Percentiles rank a stretch among this genome's conserved stretches.
phyloP scores from a whole-genome alignment of 2,888 invertebrate genomes.

The Drosophila paramelanica region DNA sequence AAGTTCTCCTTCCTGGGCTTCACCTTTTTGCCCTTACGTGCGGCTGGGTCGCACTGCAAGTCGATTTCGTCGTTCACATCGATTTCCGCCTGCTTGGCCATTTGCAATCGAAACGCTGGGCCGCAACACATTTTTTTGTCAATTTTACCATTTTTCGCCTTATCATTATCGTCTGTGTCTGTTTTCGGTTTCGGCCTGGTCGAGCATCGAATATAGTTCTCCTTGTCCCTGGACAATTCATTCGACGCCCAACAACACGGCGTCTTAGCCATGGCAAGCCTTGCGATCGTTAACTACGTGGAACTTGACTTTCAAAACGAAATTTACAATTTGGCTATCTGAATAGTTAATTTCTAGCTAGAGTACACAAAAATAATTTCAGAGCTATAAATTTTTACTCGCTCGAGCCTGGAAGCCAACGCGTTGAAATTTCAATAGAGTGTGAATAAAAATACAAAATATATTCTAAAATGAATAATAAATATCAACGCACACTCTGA shows the following conservation, averaged over 20 bases:
- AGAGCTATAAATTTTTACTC: constrained; percentile 49
- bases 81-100: constrained; percentile 29
- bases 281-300: not conserved
- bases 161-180: constrained; percentile 6
- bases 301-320: not conserved
- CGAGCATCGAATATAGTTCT: constrained; percentile 56
- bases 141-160: constrained; percentile 32
- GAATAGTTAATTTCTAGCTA: constrained; percentile 29
- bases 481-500: constrained; percentile 24
- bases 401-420: constrained; percentile 55
- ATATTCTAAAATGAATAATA: not conserved
- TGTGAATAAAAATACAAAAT: constrained; percentile 26
- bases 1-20: constrained; percentile 26
- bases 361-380: constrained; percentile 37
- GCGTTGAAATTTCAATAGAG: constrained; percentile 66
- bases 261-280: constrained; percentile 28
- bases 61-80: constrained; percentile 11
- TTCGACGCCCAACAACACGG: constrained; percentile 49
- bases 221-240: constrained; percentile 28
- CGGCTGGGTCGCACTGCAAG: constrained; percentile 4
- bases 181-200: constrained; percentile 9
- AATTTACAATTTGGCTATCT: not conserved
- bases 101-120: constrained; percentile 40
- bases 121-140: constrained; percentile 46
- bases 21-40: constrained; percentile 36